phyloP scores from a whole-genome alignment of 2,113 vertebrate genomes.

The Tenrec ecaudatus region DNA sequence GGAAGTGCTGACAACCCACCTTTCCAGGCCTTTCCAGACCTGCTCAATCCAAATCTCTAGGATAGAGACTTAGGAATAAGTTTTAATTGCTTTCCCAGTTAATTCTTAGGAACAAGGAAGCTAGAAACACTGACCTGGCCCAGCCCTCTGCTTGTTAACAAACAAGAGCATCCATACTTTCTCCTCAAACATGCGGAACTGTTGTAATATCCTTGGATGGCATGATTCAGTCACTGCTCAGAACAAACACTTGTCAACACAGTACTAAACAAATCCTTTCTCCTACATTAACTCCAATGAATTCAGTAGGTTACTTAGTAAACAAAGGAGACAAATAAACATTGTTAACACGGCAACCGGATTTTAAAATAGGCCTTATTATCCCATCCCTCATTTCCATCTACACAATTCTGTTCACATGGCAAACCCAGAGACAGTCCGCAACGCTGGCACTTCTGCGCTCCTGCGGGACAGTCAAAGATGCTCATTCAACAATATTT shows the following conservation, averaged over 20 bases:
- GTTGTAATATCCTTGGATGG: too few relatives aligned
- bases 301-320: constrained; percentile 54
- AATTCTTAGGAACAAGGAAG: too few relatives aligned
- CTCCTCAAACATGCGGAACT: too few relatives aligned
- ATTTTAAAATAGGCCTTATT: constrained; percentile 44
- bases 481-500: constrained; percentile 19
- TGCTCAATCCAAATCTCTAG: too few relatives aligned
- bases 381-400: background rate
- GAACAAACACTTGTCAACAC: background rate
- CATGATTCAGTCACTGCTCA: background rate
- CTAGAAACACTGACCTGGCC: too few relatives aligned
- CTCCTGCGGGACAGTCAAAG: background rate
- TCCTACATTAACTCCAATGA: constrained; percentile 13
- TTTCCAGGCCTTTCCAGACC: too few relatives aligned
- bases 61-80: too few relatives aligned
- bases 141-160: too few relatives aligned
- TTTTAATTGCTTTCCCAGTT: too few relatives aligned
- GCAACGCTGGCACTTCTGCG: background rate
- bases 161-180: too few relatives aligned
- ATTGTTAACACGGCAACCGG: constrained; percentile 5
- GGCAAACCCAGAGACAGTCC: constrained; percentile 38
- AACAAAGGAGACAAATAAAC: constrained; percentile 27
- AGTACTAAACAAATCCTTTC: background rate
- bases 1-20: too few relatives aligned
- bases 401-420: background rate